Evolutionary conservation across 2,888 invertebrate species (phyloP).

Genomic region (Phaedon cochleariae): DNA sequence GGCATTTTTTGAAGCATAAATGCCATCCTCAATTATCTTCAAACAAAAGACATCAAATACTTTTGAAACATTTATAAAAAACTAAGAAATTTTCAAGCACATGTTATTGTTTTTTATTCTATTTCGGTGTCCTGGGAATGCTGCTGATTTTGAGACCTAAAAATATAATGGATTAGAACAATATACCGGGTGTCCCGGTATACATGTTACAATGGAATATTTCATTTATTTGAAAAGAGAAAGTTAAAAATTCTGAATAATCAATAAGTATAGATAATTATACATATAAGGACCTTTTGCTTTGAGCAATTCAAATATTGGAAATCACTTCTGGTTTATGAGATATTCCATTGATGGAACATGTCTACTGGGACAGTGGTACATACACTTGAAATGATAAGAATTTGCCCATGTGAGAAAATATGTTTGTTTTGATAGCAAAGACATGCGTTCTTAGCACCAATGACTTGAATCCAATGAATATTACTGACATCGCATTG

Average conservation of each 20-base stretch:
- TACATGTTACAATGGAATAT: background rate
- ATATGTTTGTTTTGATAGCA: no score
- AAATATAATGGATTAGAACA: slow-evolving; percentile 14
- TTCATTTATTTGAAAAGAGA: background rate
- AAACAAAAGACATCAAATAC: slow-evolving; percentile 10
- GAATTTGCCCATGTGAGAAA: no score
- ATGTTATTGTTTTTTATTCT: background rate
- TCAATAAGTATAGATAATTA: background rate
- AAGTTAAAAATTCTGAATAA: background rate
- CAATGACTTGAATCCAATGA: no score
- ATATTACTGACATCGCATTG: no score
- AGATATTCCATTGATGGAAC: no score
- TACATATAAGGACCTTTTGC: no score
- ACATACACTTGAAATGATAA: no score
- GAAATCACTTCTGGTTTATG: no score
- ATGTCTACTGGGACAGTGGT: no score
- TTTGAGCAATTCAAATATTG: no score
- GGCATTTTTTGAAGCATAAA: slow-evolving; percentile 8
- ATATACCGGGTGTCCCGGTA: no score
- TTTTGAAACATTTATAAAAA: background rate
- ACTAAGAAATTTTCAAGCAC: slow-evolving; percentile 4
- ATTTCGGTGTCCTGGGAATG: slow-evolving; percentile 7
- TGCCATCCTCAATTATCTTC: slow-evolving; percentile 8
- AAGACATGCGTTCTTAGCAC: no score
- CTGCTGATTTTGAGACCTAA: slow-evolving; percentile 14